Base-by-base conservation (phyloP, 2,888 invertebrate genomes). In the Diogma glabrata region DNA sequence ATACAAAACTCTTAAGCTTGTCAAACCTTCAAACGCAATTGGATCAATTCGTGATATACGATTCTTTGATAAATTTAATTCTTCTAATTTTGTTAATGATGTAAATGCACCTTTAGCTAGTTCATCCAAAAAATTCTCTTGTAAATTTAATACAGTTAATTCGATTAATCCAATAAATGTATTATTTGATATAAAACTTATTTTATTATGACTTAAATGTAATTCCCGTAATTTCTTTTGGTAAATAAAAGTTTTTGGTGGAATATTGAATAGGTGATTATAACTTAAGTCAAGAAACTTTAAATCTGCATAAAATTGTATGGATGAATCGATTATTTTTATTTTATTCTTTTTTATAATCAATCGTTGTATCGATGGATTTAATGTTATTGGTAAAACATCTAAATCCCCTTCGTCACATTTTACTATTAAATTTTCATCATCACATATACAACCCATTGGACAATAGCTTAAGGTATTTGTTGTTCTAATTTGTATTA, bases 321-420 rank as follows among this genome's bases (percentile, higher is more conserved):
- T 86, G 20, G 88, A 87, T 47, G 87, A 87, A 68, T 91, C 90
- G 58, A 91, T 86, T 14, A 86, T 87, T 67, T 87, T 88, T 61
- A 91, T 89, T 62, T 84, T 83, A 68, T 90, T 91, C 67, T 85
- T 87, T 61, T 84, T 81, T 55, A 91, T 79, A 59, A 88, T 84
- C 61, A 91, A 78, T 51, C 88, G 77, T 65, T 87, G 87, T 56
- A 91, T 88, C 61, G 87, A 86, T 36, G 94, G 94, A 72, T 93
- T 93, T 56, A 93, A 74, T 3, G 90, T 87, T 62, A 92, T 92
- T 54, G 92, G 92, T 55, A 93, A 79, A 51, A 90, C 88, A 71
- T 90, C 90, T 54, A 93, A 75, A 58, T 85, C 85, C 63, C 88
- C 88, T 64, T 82, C 84, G 60, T 87, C 82, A 71, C 92, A 93